Percentiles rank a stretch among this genome's conserved stretches.
These are phyloP conservation scores for Odocoileus hemionus DNA, from an alignment of 2,113 vertebrate species.

Conservation along the genomic window DNA sequence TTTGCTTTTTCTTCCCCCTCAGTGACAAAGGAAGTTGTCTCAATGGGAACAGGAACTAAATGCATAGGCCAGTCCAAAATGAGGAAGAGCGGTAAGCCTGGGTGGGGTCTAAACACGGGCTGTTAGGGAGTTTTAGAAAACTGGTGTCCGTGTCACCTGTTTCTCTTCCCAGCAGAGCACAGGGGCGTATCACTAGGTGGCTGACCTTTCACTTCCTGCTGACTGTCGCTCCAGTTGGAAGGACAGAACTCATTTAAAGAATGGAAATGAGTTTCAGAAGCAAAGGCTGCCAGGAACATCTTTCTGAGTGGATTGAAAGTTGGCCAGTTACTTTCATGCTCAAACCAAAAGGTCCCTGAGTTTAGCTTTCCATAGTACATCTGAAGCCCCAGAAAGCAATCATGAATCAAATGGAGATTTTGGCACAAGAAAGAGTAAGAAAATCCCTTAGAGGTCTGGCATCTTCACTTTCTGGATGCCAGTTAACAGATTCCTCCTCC, in stretches of 20 bases:
- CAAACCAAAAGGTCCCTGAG: neutral
- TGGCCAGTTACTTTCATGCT: neutral
- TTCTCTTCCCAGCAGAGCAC: neutral
- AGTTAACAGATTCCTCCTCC: neutral
- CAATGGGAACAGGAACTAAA: slow-evolving; percentile 96
- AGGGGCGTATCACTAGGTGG: neutral
- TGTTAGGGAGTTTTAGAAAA: neutral
- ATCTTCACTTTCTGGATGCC: neutral
- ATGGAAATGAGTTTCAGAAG: neutral
- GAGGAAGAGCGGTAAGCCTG: slow-evolving; percentile 87
- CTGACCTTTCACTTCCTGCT: neutral
- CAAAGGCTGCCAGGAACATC: neutral
- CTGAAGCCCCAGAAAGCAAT: neutral
- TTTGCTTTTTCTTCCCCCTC: slow-evolving; percentile 53
- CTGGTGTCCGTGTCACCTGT: neutral
- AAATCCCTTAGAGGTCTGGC: neutral
- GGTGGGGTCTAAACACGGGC: neutral
- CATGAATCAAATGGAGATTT: neutral
- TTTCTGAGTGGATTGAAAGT: neutral
- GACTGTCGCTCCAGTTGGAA: neutral
- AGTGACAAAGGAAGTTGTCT: slow-evolving; percentile 89
- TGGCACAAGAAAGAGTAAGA: neutral
- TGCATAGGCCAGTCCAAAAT: slow-evolving; percentile 91
- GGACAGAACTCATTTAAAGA: neutral
- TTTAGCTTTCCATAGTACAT: neutral